Evolutionary conservation across 35 echinoderm and acorn worm genomes (phyloP).

Genomic region (Apostichopus japonicus): DNA sequence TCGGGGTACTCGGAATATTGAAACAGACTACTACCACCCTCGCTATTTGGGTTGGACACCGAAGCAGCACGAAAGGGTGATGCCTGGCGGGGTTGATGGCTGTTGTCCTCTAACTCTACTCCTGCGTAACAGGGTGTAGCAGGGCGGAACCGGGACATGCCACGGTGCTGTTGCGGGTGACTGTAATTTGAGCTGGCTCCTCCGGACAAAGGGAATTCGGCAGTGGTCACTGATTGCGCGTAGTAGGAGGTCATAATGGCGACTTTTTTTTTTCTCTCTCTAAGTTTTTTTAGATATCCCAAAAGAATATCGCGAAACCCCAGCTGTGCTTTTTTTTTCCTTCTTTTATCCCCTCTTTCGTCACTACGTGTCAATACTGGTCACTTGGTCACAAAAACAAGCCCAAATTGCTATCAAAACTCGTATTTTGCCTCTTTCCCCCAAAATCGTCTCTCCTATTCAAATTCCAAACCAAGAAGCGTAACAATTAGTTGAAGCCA

Average conservation of each 20-base stretch:
- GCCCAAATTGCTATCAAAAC: conserved; percentile 2
- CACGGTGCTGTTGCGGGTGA: conserved; percentile 58
- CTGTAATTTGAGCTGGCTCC: conserved; percentile 75
- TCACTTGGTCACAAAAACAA: background rate
- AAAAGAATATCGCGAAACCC: background rate
- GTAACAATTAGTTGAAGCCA: conserved; percentile 51
- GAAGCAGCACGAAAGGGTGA: conserved; percentile 60
- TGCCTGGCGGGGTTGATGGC: conserved; percentile 54
- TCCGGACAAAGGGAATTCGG: conserved; percentile 69
- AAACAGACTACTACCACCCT: conserved; percentile 28
- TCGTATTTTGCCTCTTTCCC: conserved; percentile 35
- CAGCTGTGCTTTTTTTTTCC: background rate
- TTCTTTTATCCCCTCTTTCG: background rate
- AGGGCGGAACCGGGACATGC: conserved; percentile 59
- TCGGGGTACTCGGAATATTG: conserved; percentile 54
- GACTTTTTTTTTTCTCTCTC: background rate
- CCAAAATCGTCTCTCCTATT: conserved; percentile 37
- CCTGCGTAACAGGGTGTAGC: conserved; percentile 70
- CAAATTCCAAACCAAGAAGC: conserved; percentile 52
- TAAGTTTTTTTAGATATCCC: background rate
- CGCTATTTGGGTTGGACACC: conserved; percentile 28
- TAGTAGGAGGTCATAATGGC: conserved; percentile 76
- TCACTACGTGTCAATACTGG: background rate
- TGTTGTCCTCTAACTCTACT: conserved; percentile 37
- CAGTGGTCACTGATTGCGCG: conserved; percentile 72